Percentiles rank a stretch among this genome's conserved stretches.
Evolutionary conservation across 2,113 vertebrate genomes (phyloP).

Genomic region (Notechis scutatus): DNA sequence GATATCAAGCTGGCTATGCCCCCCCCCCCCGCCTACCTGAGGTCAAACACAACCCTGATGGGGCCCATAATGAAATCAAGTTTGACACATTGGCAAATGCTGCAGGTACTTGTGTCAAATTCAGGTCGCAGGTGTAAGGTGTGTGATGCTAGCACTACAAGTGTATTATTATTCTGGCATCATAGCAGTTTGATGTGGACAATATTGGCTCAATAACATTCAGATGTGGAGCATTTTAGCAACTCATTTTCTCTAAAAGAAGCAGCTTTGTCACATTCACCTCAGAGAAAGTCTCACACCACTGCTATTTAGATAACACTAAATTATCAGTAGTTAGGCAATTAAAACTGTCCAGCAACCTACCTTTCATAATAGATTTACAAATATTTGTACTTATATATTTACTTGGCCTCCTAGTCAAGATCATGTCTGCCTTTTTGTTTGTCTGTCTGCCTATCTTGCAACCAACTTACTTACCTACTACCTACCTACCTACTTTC

Average conservation of each 20-base stretch:
- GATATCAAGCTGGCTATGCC: too few relatives aligned
- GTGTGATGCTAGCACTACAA: neutral
- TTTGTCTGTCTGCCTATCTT: neutral
- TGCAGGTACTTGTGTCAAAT: neutral
- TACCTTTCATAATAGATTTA: neutral
- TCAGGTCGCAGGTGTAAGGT: neutral
- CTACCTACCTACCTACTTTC: neutral
- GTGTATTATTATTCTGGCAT: neutral
- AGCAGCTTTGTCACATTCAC: neutral
- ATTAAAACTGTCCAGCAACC: neutral
- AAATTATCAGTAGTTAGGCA: neutral
- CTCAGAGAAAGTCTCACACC: neutral
- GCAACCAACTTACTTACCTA: neutral
- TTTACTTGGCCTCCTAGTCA: neutral
- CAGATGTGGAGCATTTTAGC: neutral
- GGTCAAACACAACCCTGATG: too few relatives aligned
- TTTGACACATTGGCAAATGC: neutral
- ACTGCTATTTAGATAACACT: neutral
- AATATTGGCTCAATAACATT: neutral
- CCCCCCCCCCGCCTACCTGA: too few relatives aligned
- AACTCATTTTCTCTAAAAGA: neutral
- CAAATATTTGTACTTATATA: neutral
- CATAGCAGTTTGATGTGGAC: neutral
- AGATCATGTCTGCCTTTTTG: neutral
- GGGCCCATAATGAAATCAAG: too few relatives aligned